A percentile compares a stretch with the other conserved stretches of the same genome.
These are phyloP conservation scores for Agrilus cyanescens DNA, from an alignment of 2,888 invertebrate species.

Conservation along the genomic window DNA sequence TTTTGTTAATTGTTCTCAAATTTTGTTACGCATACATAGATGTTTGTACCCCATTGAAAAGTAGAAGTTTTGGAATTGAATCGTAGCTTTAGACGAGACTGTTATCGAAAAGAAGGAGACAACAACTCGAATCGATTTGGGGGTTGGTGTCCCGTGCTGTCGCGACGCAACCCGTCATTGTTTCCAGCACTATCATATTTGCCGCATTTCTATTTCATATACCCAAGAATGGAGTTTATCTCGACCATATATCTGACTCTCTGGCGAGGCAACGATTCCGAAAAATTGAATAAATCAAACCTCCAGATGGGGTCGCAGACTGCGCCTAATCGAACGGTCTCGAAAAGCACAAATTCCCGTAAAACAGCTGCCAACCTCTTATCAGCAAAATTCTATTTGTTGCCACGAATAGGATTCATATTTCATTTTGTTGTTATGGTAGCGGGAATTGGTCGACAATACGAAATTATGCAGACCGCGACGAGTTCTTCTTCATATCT, in stretches of 20 bases:
- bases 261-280: conserved; percentile 24
- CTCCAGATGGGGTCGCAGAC: conserved; percentile 6
- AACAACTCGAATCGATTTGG: neutral
- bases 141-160: neutral
- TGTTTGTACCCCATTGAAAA: too few species aligned
- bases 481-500: too few species aligned
- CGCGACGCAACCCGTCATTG: too few species aligned
- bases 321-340: conserved; percentile 5
- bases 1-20: neutral
- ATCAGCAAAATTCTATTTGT: conserved; percentile 34
- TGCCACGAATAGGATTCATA: conserved; percentile 36
- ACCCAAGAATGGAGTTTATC: conserved; percentile 26
- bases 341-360: conserved; percentile 14
- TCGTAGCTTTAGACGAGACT: too few species aligned
- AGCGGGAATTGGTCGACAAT: conserved; percentile 22
- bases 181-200: neutral
- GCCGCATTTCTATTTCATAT: conserved; percentile 16
- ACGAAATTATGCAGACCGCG: conserved; percentile 18
- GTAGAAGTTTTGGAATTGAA: too few species aligned
- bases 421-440: conserved; percentile 27
- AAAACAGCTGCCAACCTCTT: conserved; percentile 16
- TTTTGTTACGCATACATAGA: neutral
- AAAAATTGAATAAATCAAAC: conserved; percentile 32
- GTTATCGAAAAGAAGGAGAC: neutral
- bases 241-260: conserved; percentile 28